Conservation (phyloP, 2,888 invertebrate genomes). For the Xestia rhomboidea region DNA sequence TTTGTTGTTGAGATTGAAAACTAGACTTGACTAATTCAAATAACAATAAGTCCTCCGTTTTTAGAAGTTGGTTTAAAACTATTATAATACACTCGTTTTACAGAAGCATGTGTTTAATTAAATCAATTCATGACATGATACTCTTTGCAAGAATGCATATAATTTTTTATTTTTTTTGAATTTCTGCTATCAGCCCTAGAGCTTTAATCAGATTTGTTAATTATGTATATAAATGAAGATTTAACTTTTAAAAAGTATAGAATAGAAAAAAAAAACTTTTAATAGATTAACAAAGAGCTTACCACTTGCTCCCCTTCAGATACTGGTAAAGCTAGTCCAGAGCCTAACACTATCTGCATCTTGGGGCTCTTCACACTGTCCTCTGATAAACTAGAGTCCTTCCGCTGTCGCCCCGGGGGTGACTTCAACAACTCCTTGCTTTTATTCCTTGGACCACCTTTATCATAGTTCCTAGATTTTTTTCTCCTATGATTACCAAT, state of each 20-base stretch:
- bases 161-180: too few species aligned
- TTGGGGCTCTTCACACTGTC: constrained; percentile 85
- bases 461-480: constrained; percentile 80
- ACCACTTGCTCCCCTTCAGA: constrained; percentile 92
- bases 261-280: not conserved
- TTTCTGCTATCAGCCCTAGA: too few species aligned
- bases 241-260: not conserved
- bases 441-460: constrained; percentile 71
- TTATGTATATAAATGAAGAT: too few species aligned
- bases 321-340: constrained; percentile 89
- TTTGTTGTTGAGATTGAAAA: not conserved
- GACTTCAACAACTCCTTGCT: constrained; percentile 82
- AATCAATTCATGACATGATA: not conserved
- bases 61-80: too few species aligned
- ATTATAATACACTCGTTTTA: not conserved
- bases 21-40: not conserved
- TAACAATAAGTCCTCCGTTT: too few species aligned
- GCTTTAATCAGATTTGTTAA: too few species aligned
- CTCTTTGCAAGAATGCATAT: too few species aligned
- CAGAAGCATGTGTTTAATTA: not conserved
- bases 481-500: constrained; percentile 87
- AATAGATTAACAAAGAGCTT: constrained; percentile 64
- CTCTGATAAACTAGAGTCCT: constrained; percentile 82
- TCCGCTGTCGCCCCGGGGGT: constrained; percentile 78
- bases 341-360: constrained; percentile 89